Evolutionary conservation across 1,140 invertebrate genomes (phyloP).

Genomic region (Euglossa dilemma): DNA sequence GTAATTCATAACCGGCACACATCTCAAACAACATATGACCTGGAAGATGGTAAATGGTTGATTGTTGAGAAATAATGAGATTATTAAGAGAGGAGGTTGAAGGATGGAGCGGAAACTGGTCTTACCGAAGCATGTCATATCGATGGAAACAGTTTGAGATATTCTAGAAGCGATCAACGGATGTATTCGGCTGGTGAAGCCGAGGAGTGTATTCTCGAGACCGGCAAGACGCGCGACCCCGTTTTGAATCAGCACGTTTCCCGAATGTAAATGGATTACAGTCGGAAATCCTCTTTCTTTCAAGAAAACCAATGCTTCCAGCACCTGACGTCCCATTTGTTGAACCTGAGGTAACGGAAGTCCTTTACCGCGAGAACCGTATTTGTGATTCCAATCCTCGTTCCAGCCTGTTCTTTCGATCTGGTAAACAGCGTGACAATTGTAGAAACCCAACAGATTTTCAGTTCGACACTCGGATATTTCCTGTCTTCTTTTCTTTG

Average conservation of each 20-base stretch:
- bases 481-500: background rate
- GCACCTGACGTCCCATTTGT: conserved; percentile 92
- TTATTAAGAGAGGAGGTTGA: background rate
- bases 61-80: background rate
- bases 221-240: conserved; percentile 92
- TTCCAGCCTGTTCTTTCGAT: conserved; percentile 85
- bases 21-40: conserved; percentile 95
- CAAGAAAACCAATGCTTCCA: conserved; percentile 93
- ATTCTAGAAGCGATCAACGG: conserved; percentile 83
- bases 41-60: conserved; percentile 68
- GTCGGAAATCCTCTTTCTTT: conserved; percentile 93
- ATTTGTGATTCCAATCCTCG: conserved; percentile 88
- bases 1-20: conserved; percentile 92
- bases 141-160: conserved; percentile 84
- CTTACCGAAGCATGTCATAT: conserved; percentile 90
- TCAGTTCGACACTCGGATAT: background rate
- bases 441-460: background rate
- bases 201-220: conserved; percentile 92
- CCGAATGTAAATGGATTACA: conserved; percentile 93
- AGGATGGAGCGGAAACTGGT: background rate
- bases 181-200: conserved; percentile 87
- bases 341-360: conserved; percentile 90
- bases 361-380: conserved; percentile 86
- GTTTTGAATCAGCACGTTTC: conserved; percentile 95
- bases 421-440: conserved; percentile 50